Evolutionary conservation across 1,140 invertebrate species (phyloP), one percentile per base, ranked within the genome.

Genomic region (Drosophila ambigua): DNA sequence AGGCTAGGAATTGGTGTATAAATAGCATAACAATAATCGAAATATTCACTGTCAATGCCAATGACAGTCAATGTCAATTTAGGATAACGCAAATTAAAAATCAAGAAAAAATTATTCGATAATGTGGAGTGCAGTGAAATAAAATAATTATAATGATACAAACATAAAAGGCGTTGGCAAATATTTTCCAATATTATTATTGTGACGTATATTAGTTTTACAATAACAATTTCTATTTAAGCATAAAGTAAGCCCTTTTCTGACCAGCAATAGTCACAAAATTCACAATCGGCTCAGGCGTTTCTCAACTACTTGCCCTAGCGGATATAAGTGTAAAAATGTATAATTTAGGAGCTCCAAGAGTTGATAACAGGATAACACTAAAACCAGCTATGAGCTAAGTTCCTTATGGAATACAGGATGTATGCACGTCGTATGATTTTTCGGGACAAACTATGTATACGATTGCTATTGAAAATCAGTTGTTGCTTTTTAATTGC

Each of bases 201-300:
- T 78, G 49, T 51, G 39, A 66, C 77, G 72, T 76, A 82, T 74
- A 87, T 88, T 76, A 76, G 52, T 63, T 65, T 79, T 85, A 85
- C 81, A 85, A 88, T 88, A 76, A 57, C 39, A 57, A 46, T 48
- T 41, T 74, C 41, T 79, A 49, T 71, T 49, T 73, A 62, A 68
- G 75, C 74, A 78, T 77, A 72, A 85, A 65, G 75, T 66, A 67
- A 62, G 83, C 83, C 83, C 64, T 84, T 87, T 87, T 82, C 76
- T 76, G 83, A 87, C 83, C 72, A 83, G 83, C 76, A 79, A 79
- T 72, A 83, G 83, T 87, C 83, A 71, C 60, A 77, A 65, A 87
- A 79, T 88, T 87, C 83, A 82, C 83, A 87, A 65, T 75, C 48
- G 44, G 43, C 39, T 55, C 43, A 41, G 49, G 62, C 60, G 45